Evolutionary conservation across 2,113 vertebrate species (phyloP).

Genomic region (pig (Sus scrofa)): DNA sequence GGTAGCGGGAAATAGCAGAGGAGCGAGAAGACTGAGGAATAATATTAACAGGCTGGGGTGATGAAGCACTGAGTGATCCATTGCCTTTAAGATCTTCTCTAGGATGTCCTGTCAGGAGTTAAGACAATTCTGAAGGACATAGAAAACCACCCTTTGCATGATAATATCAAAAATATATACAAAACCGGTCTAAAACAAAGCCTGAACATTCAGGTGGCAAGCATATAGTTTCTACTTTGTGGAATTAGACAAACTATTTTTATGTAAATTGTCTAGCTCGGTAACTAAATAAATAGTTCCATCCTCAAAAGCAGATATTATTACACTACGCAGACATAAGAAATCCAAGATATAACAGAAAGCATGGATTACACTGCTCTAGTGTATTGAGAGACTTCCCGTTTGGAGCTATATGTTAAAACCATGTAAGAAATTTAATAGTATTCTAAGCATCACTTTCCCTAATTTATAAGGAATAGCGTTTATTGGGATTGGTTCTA

Average conservation of each 20-base stretch:
- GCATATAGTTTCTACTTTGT: neutral
- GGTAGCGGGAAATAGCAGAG: neutral
- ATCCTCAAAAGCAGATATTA: slow-evolving; percentile 31
- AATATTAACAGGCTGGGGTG: neutral
- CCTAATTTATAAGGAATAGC: neutral
- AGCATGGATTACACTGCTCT: neutral
- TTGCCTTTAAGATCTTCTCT: neutral
- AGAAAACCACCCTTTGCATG: neutral
- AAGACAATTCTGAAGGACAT: neutral
- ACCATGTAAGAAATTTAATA: neutral
- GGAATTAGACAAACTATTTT: neutral
- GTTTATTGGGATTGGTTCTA: neutral
- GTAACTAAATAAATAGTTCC: neutral
- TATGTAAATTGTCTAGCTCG: neutral
- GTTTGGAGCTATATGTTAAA: neutral
- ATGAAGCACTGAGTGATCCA: neutral
- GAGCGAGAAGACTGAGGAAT: neutral
- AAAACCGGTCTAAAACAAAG: neutral
- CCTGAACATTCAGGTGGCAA: neutral
- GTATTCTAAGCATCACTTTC: neutral
- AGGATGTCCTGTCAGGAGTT: neutral
- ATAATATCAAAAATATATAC: neutral
- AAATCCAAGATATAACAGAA: neutral
- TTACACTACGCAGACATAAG: neutral
- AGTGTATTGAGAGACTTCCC: neutral